phyloP scores from a whole-genome alignment of 1,140 invertebrate genomes.

The Penaeus vannamei region DNA sequence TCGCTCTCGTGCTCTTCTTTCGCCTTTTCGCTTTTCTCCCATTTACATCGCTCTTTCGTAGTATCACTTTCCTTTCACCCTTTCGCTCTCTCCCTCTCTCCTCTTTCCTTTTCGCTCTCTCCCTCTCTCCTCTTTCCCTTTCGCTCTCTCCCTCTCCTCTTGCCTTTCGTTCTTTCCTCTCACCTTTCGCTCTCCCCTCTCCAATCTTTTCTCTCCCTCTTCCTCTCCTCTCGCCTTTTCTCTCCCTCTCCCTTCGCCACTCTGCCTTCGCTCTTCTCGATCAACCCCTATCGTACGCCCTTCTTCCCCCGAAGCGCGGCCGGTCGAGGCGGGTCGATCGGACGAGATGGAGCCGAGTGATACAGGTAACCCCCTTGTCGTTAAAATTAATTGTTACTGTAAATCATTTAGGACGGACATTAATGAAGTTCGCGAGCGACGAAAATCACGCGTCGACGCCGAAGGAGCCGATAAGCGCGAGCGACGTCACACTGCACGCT shows the following conservation, averaged over 20 bases:
- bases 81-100: not conserved
- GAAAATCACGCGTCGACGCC: too few relatives aligned
- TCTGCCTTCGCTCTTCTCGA: too few relatives aligned
- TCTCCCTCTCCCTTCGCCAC: not conserved
- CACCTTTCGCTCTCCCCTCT: not conserved
- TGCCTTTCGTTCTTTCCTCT: not conserved
- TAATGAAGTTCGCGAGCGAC: too few relatives aligned
- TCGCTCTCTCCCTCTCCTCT: not conserved
- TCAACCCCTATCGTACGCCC: too few relatives aligned
- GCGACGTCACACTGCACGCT: too few relatives aligned
- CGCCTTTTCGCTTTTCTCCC: not conserved
- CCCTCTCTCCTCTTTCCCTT: not conserved
- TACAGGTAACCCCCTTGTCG: too few relatives aligned
- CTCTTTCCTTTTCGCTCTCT: not conserved
- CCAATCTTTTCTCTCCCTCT: not conserved
- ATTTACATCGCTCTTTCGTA: not conserved
- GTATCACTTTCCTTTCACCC: not conserved
- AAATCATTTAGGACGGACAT: too few relatives aligned
- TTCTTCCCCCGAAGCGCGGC: too few relatives aligned
- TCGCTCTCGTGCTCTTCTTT: not conserved
- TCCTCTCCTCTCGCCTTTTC: not conserved
- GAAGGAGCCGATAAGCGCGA: too few relatives aligned
- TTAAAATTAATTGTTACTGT: too few relatives aligned
- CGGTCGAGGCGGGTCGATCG: too few relatives aligned
- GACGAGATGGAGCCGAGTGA: too few relatives aligned